These are phyloP conservation scores for Clepsis dumicolana DNA, from an alignment of 2,888 invertebrate genomes.

Conservation along the genomic window DNA sequence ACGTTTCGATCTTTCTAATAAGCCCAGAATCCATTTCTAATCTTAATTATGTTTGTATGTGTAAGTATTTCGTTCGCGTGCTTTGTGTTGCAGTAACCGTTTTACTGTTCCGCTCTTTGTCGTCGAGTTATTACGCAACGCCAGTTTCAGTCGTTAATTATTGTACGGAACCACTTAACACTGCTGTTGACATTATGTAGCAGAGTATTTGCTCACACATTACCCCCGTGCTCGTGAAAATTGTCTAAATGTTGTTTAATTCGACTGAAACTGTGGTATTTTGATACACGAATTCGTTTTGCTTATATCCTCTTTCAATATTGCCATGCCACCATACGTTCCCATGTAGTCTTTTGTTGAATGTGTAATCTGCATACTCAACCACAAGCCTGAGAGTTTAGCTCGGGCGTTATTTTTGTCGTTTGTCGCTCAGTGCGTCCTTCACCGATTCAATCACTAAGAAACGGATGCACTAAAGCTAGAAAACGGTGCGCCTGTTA, in stretches of 20 bases:
- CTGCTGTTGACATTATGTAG: constrained; percentile 56
- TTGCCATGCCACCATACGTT: no score
- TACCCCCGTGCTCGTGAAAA: constrained; percentile 17
- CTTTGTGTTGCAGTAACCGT: constrained; percentile 26
- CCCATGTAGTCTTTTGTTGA: no score
- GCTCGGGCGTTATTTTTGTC: no score
- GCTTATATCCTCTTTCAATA: neutral
- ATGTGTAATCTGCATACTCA: no score
- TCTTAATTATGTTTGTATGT: constrained; percentile 8
- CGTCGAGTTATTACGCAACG: constrained; percentile 50
- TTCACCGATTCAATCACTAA: no score
- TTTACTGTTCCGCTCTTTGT: constrained; percentile 35
- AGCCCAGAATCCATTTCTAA: constrained; percentile 5
- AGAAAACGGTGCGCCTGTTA: no score
- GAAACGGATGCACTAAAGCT: no score
- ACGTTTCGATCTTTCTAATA: neutral
- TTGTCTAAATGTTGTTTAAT: constrained; percentile 25
- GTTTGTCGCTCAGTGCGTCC: no score
- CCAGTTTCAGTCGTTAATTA: constrained; percentile 51
- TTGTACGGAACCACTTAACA: constrained; percentile 51
- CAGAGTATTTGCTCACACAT: constrained; percentile 25
- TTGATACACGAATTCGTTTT: neutral
- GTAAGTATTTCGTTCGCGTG: constrained; percentile 7
- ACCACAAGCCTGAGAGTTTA: no score
- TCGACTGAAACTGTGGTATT: neutral